Evolutionary conservation across 2,888 invertebrate genomes (phyloP), one percentile per base, ranked within the genome.

Genomic region (Stenolophus ochropezus): DNA sequence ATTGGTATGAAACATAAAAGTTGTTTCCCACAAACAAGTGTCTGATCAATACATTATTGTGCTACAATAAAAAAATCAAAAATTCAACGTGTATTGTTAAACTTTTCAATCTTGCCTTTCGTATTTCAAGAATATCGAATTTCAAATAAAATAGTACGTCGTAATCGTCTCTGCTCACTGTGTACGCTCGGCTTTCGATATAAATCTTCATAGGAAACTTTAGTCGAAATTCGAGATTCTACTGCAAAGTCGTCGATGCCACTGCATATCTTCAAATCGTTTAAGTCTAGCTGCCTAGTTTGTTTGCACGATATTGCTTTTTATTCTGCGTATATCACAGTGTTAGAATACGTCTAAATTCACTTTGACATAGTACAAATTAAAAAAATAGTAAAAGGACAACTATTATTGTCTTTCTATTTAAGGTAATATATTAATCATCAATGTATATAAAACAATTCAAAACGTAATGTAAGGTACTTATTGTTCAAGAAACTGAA

Each of bases 71-170:
- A 56, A n/a, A 56, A 56, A 18, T 53, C 51, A 8, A 18, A 16
- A 18, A 6, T 53, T 53, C 51, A 53, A 6, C 18, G 51, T 53
- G 51, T 61, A 61, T 23, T 61, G 65, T 69, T 27, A 73, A 73
- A 73, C 23, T 73, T 73, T 73, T 49, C 73, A 73, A 73, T 73
- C 73, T 20, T n/a, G 21, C 47, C n/a, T 73, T 49, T 73, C 73
- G 49, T 23, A 73, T 73, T 49, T 73, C 73, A 73, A 73, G 73
- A 49, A 23, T 49, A 73, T 73, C 73, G 73, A 73, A 73, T 49
- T 73, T 73, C 73, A 73, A 73, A 73, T 47, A 73, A 73, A 73
- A 73, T 21, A 73, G 49, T 73, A 73, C 73, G 49, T 49, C 47
- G 73, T 73, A 73, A 73, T 73, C 47, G 73, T 11, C 33, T 69